Conservation (phyloP, 2,888 invertebrate genomes). For the Caenorhabditis sp. region DNA sequence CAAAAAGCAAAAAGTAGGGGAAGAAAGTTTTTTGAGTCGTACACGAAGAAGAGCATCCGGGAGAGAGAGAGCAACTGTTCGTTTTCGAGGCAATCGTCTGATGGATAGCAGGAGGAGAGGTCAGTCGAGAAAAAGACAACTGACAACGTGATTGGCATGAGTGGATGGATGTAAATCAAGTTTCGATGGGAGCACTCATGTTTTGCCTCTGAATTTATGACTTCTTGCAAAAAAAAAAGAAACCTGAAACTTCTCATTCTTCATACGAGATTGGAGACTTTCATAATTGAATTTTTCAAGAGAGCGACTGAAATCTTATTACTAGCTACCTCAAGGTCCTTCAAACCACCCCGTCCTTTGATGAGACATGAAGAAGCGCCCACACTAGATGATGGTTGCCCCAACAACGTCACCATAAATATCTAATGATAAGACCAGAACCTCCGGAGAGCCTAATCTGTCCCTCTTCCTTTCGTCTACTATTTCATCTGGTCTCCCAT, state of each 20-base stretch:
- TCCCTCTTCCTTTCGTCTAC: conserved; percentile 15
- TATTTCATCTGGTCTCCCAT: conserved; percentile 40
- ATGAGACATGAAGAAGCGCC: not conserved
- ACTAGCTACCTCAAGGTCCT: too few species aligned
- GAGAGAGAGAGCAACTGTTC: conserved; percentile 47
- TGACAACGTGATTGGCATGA: conserved; percentile 38
- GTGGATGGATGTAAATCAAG: not conserved
- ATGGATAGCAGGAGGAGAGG: conserved; percentile 30
- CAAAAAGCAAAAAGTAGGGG: conserved; percentile 37
- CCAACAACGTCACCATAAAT: conserved; percentile 53
- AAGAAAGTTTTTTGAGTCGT: conserved; percentile 16
- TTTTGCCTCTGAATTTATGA: too few species aligned
- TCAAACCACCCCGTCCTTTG: too few species aligned
- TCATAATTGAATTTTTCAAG: not conserved
- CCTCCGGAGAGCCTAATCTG: conserved; percentile 8
- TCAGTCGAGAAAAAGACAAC: conserved; percentile 19
- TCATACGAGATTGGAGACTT: too few species aligned
- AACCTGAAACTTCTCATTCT: too few species aligned
- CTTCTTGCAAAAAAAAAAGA: too few species aligned
- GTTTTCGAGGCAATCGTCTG: conserved; percentile 42
- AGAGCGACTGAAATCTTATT: too few species aligned
- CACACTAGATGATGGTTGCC: conserved; percentile 9
- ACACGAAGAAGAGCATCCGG: conserved; percentile 7
- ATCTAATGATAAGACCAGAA: conserved; percentile 47
- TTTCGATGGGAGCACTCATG: too few species aligned